Evolutionary conservation across 2,888 invertebrate species (phyloP), one percentile per base, ranked within the genome.

Genomic region (Luffia ferchaultella): DNA sequence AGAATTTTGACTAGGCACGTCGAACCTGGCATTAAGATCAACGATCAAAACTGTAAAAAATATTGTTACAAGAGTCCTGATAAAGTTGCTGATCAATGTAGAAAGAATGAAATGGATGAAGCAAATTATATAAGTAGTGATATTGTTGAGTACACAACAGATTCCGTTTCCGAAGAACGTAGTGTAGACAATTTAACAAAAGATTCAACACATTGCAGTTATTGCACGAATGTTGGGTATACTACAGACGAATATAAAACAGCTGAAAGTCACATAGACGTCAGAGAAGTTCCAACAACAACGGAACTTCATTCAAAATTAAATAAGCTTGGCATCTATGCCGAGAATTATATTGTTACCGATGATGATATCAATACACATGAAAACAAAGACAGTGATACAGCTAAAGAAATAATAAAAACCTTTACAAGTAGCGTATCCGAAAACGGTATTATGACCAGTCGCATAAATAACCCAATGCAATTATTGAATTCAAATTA

Each of bases 1-100:
- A 30, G 30, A 12, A 7, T 12, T 7, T 7, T 12, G 3, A 30
- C 30, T 3, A 30, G 30, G 12, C 76, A 70, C 53, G 30, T 69
- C 16, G 70, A 82, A 20, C 73, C 67, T 57, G 64, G 72, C 18
- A 68, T 64, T 53, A 63, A 64, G 54, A 53, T 61, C 16, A 64
- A 73, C 50, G 62, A 61, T 12, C 62, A 63, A 20, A 64, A 56
- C 47, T 62, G 54, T 50, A 40, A 54, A 15, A 57, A 57, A 42
- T 56, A 64, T 30, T 57, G 59, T 45, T 30, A 3, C 12, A 12
- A 30, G 12, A 12, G 5, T 30, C 5, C 30, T 30, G 5, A 30
- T 30, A 30, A 30, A 30, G 12, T 30, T 3, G 30, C n/a, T n/a
- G n/a, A n/a, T n/a, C n/a, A n/a, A n/a, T n/a, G 30, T 7, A 30